Evolutionary conservation across 2,797 vertebrate species (phyloP).

Genomic region (Oreortyx pictus): DNA sequence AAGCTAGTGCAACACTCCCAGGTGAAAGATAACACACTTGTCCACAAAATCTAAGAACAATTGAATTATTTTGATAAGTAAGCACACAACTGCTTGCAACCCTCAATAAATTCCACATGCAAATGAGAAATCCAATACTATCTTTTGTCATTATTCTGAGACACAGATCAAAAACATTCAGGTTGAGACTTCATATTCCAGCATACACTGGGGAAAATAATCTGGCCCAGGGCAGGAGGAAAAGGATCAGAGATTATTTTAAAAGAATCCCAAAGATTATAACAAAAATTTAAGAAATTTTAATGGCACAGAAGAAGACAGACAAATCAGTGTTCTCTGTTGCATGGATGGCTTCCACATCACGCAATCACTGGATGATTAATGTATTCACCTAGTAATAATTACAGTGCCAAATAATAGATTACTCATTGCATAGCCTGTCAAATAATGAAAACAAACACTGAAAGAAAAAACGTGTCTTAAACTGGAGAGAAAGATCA

Average conservation of each 20-base stretch:
- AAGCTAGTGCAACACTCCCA: background rate
- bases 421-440: background rate
- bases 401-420: background rate
- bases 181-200: background rate
- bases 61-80: background rate
- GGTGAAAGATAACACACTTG: accelerated
- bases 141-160: background rate
- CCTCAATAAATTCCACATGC: background rate
- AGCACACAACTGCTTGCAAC: background rate
- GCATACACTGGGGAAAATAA: background rate
- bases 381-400: background rate
- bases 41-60: background rate
- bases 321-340: background rate
- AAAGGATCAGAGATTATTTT: background rate
- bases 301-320: background rate
- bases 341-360: background rate
- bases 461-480: background rate
- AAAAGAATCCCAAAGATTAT: background rate
- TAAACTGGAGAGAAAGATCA: background rate
- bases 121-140: background rate
- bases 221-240: background rate
- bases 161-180: background rate
- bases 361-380: background rate
- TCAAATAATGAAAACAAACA: background rate
- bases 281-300: background rate